Base-by-base conservation (phyloP, 1,140 invertebrate species). In the Drosophila teissieri region DNA sequence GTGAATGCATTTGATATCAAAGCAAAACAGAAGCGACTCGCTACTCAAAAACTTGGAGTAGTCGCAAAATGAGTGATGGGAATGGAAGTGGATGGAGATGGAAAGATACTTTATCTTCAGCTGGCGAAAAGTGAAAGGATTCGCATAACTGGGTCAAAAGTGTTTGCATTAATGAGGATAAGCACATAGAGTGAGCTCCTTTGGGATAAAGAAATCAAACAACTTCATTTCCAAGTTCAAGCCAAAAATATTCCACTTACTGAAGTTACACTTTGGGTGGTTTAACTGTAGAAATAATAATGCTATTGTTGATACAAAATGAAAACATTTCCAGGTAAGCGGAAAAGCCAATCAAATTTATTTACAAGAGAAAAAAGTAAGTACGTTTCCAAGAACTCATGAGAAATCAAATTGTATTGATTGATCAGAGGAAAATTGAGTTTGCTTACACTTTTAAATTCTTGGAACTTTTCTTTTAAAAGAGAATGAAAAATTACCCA, bases 1-100 rank as follows among this genome's bases (percentile, higher is more conserved):
- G 79, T 88, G 84, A 89, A 88, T 89, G 79, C 84, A 80, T 82
- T 63, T 82, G 83, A 88, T 88, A 88, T 88, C 84, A 80, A 69
- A 78, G 75, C 63, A 72, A 79, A 86, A 40, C 74, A 79, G 52
- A 69, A 48, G 69, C 68, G 49, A 53, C 40, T 52, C 19, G 42
- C 15, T 44, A 37, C 54, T 40, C 19, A 55, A 31, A 51, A 60
- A 53, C 55, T 55, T 54, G 27, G 62, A 48, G 36, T 27, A 73
- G 67, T 42, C 53, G 22, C 46, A 44, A 52, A 72, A 45, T 72
- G 45, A 42, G 39, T 55, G 62, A 58, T 55, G 64, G 49, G 6
- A 48, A 31, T 22, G 37, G 5, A 46, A 24, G 4, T 24, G 22
- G 49, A 15, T 19, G 8, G n/a, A 11, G n/a, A 24, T 3, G 40